Evolutionary conservation across 1,140 invertebrate genomes (phyloP).

Genomic region (Delia radicum): DNA sequence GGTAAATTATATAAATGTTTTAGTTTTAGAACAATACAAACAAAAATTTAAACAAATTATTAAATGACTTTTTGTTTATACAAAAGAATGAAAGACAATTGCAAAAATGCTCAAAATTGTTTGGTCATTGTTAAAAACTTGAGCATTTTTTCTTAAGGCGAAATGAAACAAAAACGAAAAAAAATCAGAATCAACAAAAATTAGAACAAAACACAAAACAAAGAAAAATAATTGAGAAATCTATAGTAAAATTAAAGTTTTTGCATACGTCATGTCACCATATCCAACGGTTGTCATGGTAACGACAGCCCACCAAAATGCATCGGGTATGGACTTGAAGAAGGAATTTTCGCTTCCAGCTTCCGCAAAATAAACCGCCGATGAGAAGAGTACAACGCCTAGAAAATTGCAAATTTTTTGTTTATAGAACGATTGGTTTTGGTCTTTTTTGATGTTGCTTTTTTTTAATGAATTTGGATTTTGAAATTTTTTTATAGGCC

Average conservation of each 20-base stretch:
- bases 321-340: slow-evolving; percentile 98
- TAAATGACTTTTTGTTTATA: not conserved
- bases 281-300: slow-evolving; percentile 99
- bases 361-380: slow-evolving; percentile 98
- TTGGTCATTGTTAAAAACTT: not conserved
- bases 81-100: no score
- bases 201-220: not conserved
- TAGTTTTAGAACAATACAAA: not conserved
- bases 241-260: slow-evolving; percentile 33
- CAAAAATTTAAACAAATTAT: not conserved
- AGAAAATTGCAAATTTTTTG: slow-evolving; percentile 66
- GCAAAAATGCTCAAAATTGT: no score
- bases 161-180: not conserved
- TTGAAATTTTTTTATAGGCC: not conserved
- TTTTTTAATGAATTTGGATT: not conserved
- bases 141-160: not conserved
- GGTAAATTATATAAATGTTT: not conserved
- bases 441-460: slow-evolving; percentile 2
- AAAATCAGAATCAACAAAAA: not conserved
- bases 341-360: slow-evolving; percentile 95
- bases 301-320: slow-evolving; percentile 99
- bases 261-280: slow-evolving; percentile 98
- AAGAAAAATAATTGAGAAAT: slow-evolving; percentile 25
- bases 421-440: slow-evolving; percentile 25
- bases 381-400: slow-evolving; percentile 99